phyloP scores from a whole-genome alignment of 2,113 vertebrate species.

The Salvelinus sp. region DNA sequence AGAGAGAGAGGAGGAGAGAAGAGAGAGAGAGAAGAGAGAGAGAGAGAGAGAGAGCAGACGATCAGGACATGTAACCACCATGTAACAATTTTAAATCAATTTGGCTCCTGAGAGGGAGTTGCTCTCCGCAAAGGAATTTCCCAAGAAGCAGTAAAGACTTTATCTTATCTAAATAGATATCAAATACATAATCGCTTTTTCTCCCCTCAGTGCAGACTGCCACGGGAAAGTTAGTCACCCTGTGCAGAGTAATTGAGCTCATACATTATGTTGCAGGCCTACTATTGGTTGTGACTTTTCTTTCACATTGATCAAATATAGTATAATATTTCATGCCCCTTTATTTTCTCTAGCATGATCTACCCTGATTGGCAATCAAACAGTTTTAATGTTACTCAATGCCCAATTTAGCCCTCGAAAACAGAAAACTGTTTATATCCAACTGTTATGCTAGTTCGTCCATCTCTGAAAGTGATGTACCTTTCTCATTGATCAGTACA shows the following conservation, averaged over 20 bases:
- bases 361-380: constrained; percentile 33
- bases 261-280: constrained; percentile 15
- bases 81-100: constrained; percentile 79
- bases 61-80: constrained; percentile 74
- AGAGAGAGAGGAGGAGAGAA: neutral
- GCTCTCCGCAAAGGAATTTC: constrained; percentile 43
- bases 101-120: constrained; percentile 70
- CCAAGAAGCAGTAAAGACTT: constrained; percentile 54
- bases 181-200: constrained; percentile 51
- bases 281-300: constrained; percentile 49
- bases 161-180: constrained; percentile 43
- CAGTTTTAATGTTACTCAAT: constrained; percentile 35
- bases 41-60: constrained; percentile 30
- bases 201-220: constrained; percentile 27
- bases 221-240: constrained; percentile 48
- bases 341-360: constrained; percentile 5
- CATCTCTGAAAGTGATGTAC: neutral
- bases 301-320: constrained; percentile 46
- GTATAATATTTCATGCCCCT: constrained; percentile 5
- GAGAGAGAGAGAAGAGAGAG: constrained; percentile 25
- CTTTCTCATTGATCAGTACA: neutral
- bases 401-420: neutral
- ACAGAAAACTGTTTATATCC: too few relatives aligned
- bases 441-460: too few relatives aligned
- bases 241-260: constrained; percentile 35